Percentiles rank a stretch among this genome's conserved stretches.
phyloP scores from a whole-genome alignment of 2,113 vertebrate genomes.

The Danio rerio region DNA sequence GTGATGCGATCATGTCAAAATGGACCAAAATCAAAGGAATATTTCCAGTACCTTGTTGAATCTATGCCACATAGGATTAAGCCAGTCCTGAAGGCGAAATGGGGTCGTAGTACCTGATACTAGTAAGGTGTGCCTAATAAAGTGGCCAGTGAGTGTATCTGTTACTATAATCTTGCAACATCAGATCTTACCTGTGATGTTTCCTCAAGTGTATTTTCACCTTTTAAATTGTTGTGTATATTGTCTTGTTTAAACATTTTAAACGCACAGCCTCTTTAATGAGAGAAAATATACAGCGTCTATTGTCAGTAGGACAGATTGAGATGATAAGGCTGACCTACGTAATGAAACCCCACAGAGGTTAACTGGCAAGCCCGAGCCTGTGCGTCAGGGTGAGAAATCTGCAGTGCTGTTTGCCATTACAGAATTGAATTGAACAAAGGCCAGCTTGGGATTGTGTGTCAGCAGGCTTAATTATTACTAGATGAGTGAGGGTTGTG shows the following conservation, averaged over 20 bases:
- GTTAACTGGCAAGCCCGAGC: slow-evolving; percentile 48
- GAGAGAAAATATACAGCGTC: neutral
- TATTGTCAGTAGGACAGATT: slow-evolving; percentile 18
- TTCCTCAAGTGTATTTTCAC: neutral
- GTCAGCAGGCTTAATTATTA: slow-evolving; percentile 57
- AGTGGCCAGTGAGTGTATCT: no score
- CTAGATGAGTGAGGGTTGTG: slow-evolving; percentile 45
- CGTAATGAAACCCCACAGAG: slow-evolving; percentile 43
- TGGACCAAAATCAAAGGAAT: no score
- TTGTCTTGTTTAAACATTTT: neutral
- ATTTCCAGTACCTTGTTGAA: no score
- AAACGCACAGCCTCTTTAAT: neutral
- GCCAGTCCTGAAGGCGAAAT: no score
- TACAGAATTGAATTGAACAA: slow-evolving; percentile 48
- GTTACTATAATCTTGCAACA: neutral
- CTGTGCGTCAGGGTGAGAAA: slow-evolving; percentile 43
- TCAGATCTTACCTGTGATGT: neutral
- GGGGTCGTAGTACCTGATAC: no score
- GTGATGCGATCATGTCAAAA: no score
- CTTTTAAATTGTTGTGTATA: neutral
- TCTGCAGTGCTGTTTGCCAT: slow-evolving; percentile 52
- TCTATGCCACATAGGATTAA: no score
- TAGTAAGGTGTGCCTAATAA: no score
- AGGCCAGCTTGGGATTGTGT: slow-evolving; percentile 36
- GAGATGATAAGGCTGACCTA: slow-evolving; percentile 26